These are phyloP conservation scores for Caenorhabditis imperialis DNA, from an alignment of 2,888 invertebrate species.

Conservation along the genomic window DNA sequence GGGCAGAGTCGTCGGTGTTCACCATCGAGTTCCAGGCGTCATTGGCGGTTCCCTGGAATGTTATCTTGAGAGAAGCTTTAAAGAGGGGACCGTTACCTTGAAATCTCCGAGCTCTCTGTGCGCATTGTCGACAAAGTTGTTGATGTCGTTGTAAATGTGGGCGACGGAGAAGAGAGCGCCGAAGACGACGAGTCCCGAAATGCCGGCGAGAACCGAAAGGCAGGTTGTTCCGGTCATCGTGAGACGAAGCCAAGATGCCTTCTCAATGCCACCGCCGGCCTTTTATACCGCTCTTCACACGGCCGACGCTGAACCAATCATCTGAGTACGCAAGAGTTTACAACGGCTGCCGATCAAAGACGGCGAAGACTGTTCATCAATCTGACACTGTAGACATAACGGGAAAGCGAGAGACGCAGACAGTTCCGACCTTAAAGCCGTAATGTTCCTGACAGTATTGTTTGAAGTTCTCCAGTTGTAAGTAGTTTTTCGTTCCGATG, in stretches of 20 bases:
- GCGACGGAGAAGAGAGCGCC: slow-evolving; percentile 51
- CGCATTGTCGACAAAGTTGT: slow-evolving; percentile 55
- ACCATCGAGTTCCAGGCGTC: slow-evolving; percentile 59
- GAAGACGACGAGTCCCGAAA: slow-evolving; percentile 49
- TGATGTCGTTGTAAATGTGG: slow-evolving; percentile 59
- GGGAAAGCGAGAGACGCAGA: slow-evolving; percentile 17
- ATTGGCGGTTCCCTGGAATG: slow-evolving; percentile 56
- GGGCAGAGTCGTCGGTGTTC: slow-evolving; percentile 25
- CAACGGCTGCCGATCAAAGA: slow-evolving; percentile 40
- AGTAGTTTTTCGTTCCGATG: slow-evolving; percentile 27
- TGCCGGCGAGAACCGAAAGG: slow-evolving; percentile 33
- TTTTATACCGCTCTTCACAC: slow-evolving; percentile 44
- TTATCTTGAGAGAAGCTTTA: no score
- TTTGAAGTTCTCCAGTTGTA: slow-evolving; percentile 27
- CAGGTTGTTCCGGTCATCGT: slow-evolving; percentile 50
- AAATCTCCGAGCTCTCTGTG: slow-evolving; percentile 58
- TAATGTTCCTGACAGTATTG: slow-evolving; percentile 35
- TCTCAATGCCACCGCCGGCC: slow-evolving; percentile 17
- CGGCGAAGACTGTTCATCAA: slow-evolving; percentile 23
- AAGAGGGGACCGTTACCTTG: no score
- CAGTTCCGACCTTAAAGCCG: slow-evolving; percentile 33
- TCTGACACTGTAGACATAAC: background rate
- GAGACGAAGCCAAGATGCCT: slow-evolving; percentile 35
- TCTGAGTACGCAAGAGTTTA: slow-evolving; percentile 24
- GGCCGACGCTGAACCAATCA: slow-evolving; percentile 16